phyloP scores from a whole-genome alignment of 37 sponge, comb jelly and placozoan species.

The Mnemiopsis leidyi region DNA sequence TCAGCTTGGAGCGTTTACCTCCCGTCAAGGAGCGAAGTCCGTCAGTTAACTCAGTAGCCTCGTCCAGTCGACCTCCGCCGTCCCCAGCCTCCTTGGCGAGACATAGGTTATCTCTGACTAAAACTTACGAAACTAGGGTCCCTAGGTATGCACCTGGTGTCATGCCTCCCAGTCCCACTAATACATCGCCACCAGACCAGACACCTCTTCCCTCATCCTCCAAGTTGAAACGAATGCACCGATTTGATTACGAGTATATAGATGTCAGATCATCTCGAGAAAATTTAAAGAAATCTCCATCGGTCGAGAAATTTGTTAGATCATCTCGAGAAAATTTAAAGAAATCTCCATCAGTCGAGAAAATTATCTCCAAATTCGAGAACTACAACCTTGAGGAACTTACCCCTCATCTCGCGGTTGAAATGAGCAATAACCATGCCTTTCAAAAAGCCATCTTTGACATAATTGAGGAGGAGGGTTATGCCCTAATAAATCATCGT shows the following conservation, averaged over 20 bases:
- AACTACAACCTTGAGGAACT: neutral
- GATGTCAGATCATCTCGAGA: neutral
- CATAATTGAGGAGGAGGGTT: constrained; percentile 54
- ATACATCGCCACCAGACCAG: neutral
- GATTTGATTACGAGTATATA: neutral
- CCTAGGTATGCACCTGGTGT: constrained; percentile 50
- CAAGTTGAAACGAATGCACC: neutral
- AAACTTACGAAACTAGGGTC: neutral
- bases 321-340: too few relatives aligned
- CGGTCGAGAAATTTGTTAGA: constrained; percentile 19
- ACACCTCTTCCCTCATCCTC: neutral
- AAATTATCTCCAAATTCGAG: constrained; percentile 55
- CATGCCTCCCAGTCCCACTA: neutral
- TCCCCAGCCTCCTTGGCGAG: neutral
- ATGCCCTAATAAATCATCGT: neutral
- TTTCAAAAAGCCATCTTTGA: constrained; percentile 46
- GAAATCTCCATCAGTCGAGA: constrained; percentile 19
- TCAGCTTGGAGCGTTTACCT: neutral
- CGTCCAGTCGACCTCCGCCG: constrained; percentile 12
- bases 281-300: neutral
- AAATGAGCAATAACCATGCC: constrained; percentile 11
- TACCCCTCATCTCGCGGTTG: neutral
- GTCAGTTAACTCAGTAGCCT: neutral
- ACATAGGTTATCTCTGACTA: neutral
- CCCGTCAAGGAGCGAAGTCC: neutral